Conservation (phyloP, 2,888 invertebrate species). For the Philhelius pedissequus region DNA sequence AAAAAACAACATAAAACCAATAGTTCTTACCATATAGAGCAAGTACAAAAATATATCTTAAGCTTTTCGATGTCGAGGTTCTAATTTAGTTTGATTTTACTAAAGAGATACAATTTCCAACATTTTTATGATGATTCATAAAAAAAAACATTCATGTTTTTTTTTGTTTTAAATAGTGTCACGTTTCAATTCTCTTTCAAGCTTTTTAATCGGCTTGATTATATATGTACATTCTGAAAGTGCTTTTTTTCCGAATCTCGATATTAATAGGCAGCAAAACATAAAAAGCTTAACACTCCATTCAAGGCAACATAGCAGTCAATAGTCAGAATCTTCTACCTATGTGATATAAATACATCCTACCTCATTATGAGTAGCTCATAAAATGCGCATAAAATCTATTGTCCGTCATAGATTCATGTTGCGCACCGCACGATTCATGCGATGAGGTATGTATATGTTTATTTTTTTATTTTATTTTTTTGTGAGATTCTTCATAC, state of each 20-base stretch:
- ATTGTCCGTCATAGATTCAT: slow-evolving; percentile 35
- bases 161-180: too few species aligned
- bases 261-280: slow-evolving; percentile 15
- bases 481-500: neutral
- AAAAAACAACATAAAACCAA: too few species aligned
- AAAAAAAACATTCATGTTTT: too few species aligned
- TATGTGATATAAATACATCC: neutral
- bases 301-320: neutral
- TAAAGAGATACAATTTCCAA: too few species aligned
- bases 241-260: slow-evolving; percentile 15
- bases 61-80: too few species aligned
- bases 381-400: slow-evolving; percentile 46
- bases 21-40: too few species aligned
- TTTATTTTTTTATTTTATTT: too few species aligned
- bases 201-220: slow-evolving; percentile 27
- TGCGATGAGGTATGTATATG: neutral
- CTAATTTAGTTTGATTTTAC: too few species aligned
- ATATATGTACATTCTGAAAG: slow-evolving; percentile 3
- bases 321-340: neutral
- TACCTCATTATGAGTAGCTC: slow-evolving; percentile 26
- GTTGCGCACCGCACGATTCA: slow-evolving; percentile 5
- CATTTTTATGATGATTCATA: too few species aligned
- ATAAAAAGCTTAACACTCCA: slow-evolving; percentile 16
- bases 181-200: slow-evolving; percentile 30
- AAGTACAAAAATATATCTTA: too few species aligned